Evolutionary conservation across 2,113 vertebrate genomes (phyloP).

Genomic region (Corythaeola cristata): DNA sequence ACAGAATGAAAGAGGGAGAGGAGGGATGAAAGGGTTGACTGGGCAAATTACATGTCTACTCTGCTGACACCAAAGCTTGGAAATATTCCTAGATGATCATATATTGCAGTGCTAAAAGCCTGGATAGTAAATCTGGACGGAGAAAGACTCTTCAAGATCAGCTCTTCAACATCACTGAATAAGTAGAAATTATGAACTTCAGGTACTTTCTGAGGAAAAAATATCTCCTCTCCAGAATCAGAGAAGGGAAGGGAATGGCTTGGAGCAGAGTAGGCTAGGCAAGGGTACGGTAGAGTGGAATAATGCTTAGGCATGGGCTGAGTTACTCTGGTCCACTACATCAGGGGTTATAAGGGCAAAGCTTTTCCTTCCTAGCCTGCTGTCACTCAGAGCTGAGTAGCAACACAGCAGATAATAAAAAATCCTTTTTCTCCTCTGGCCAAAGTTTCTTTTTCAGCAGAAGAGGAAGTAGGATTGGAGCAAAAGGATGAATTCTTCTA

Average conservation of each 20-base stretch:
- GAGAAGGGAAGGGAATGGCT: neutral
- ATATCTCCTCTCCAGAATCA: neutral
- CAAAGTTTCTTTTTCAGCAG: neutral
- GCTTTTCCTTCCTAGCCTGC: neutral
- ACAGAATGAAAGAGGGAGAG: neutral
- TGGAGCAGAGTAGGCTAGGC: neutral
- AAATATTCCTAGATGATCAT: neutral
- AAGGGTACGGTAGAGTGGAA: too few species aligned
- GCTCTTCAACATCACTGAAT: neutral
- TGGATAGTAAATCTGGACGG: neutral
- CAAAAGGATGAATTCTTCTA: neutral
- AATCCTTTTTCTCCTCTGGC: neutral
- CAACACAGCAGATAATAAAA: neutral
- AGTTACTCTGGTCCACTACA: neutral
- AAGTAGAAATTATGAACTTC: neutral
- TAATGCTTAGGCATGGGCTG: neutral
- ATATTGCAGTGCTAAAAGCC: neutral
- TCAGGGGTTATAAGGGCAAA: neutral
- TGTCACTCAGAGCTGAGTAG: neutral
- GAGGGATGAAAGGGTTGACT: neutral
- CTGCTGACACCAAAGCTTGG: neutral
- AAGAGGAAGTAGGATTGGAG: neutral
- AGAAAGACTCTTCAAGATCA: neutral
- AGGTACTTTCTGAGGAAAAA: neutral
- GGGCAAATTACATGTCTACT: constrained; percentile 1